Conservation (phyloP, 2,113 vertebrate species). For the Lethenteron reissneri region DNA sequence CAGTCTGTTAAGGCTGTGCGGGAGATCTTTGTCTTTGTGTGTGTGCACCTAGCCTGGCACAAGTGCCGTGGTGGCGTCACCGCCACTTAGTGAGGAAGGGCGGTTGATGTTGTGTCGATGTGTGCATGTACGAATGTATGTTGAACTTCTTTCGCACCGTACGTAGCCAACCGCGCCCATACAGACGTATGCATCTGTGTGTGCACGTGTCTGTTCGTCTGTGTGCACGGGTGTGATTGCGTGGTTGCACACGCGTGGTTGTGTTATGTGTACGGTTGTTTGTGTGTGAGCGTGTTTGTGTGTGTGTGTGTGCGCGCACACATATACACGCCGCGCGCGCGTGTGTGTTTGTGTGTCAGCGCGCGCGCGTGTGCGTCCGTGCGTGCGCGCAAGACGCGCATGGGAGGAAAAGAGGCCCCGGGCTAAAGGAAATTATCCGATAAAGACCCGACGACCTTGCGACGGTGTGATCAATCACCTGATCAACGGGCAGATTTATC, state of each 20-base stretch:
- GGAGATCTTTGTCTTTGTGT: no score
- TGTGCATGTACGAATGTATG: not conserved
- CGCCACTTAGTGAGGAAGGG: not conserved
- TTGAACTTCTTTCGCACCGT: not conserved
- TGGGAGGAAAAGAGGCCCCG: not conserved
- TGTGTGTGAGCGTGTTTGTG: not conserved
- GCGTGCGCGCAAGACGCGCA: not conserved
- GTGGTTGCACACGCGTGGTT: not conserved
- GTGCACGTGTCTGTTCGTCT: not conserved
- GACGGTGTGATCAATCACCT: constrained; percentile 5
- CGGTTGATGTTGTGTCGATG: not conserved
- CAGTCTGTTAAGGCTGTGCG: no score
- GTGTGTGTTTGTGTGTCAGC: constrained; percentile 1
- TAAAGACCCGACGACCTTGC: constrained; percentile 5
- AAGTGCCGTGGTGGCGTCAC: no score
- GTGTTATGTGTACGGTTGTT: not conserved
- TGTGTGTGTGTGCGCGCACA: not conserved
- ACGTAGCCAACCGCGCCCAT: not conserved
- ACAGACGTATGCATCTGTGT: not conserved
- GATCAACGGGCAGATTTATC: constrained; percentile 7
- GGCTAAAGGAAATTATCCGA: constrained; percentile 7
- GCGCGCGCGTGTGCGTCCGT: not conserved
- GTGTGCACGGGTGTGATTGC: not conserved
- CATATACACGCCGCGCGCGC: not conserved
- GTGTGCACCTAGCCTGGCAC: no score